Percentiles rank a stretch among this genome's conserved stretches.
Conservation (phyloP, 2,113 vertebrate genomes). For the Ramphastos sulfuratus region DNA sequence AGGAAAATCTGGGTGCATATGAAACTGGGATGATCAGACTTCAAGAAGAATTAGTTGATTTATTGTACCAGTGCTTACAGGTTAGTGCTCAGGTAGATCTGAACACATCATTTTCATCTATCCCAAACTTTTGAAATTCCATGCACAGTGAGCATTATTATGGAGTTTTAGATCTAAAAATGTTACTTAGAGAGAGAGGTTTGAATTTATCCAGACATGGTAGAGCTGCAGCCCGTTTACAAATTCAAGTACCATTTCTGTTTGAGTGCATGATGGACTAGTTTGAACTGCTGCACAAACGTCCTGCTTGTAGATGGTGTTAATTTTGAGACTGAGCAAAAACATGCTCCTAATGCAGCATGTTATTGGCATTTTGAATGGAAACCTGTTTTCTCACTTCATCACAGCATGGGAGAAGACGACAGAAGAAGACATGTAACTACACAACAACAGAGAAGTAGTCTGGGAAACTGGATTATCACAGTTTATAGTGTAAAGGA, state of each 20-base stretch:
- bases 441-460: neutral
- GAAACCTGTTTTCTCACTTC: neutral
- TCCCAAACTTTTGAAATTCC: neutral
- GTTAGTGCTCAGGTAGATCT: neutral
- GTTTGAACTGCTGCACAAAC: neutral
- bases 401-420: neutral
- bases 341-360: neutral
- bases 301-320: neutral
- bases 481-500: neutral
- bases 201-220: neutral
- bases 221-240: neutral
- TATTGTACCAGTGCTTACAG: neutral
- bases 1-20: neutral
- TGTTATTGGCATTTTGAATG: neutral
- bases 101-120: neutral
- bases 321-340: neutral
- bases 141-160: neutral
- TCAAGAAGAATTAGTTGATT: neutral
- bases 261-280: neutral
- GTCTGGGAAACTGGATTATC: neutral
- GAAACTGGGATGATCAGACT: neutral
- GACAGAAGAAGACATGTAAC: neutral
- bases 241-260: neutral
- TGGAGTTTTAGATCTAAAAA: neutral
- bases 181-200: neutral